Percentiles rank a stretch among this genome's conserved stretches.
These are phyloP conservation scores for Clinocottus analis DNA, from an alignment of 2,113 vertebrate genomes.

Conservation along the genomic window DNA sequence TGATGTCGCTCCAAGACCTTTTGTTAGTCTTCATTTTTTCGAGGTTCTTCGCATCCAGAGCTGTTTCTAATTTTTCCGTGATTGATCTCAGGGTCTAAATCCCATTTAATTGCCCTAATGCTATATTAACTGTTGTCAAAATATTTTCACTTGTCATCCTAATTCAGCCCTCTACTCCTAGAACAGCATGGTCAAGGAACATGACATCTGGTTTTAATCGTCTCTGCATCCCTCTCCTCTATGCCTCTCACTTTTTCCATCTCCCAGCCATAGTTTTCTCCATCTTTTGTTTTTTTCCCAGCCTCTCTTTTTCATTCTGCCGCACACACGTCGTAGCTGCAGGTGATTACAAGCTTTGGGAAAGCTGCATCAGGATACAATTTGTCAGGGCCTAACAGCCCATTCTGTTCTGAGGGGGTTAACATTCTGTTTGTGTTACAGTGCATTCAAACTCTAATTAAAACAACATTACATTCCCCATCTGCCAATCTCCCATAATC, in stretches of 20 bases:
- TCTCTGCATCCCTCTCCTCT: constrained; percentile 47
- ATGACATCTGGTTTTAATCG: constrained; percentile 75
- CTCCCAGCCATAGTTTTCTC: constrained; percentile 52
- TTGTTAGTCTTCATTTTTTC: constrained; percentile 75
- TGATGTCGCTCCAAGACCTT: constrained; percentile 77
- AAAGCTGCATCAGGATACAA: constrained; percentile 82
- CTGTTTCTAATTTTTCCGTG: constrained; percentile 79
- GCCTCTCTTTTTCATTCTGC: constrained; percentile 43
- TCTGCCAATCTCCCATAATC: constrained; percentile 99
- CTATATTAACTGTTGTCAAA: constrained; percentile 82
- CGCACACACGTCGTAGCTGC: constrained; percentile 69
- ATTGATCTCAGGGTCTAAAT: constrained; percentile 76
- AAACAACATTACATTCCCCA: constrained; percentile 99
- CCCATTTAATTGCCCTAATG: constrained; percentile 82
- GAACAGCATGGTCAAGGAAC: constrained; percentile 54
- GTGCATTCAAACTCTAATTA: constrained; percentile 99
- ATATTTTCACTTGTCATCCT: constrained; percentile 81
- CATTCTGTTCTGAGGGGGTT: constrained; percentile 95
- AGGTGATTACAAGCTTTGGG: constrained; percentile 83
- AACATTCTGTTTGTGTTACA: constrained; percentile 99
- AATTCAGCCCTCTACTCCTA: constrained; percentile 69
- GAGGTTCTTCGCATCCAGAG: constrained; percentile 57
- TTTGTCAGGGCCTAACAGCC: constrained; percentile 88
- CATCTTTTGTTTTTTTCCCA: constrained; percentile 55
- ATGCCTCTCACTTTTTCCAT: constrained; percentile 67